Evolutionary conservation across 2,797 vertebrate species (phyloP).

Genomic region (Anguilla obscura): DNA sequence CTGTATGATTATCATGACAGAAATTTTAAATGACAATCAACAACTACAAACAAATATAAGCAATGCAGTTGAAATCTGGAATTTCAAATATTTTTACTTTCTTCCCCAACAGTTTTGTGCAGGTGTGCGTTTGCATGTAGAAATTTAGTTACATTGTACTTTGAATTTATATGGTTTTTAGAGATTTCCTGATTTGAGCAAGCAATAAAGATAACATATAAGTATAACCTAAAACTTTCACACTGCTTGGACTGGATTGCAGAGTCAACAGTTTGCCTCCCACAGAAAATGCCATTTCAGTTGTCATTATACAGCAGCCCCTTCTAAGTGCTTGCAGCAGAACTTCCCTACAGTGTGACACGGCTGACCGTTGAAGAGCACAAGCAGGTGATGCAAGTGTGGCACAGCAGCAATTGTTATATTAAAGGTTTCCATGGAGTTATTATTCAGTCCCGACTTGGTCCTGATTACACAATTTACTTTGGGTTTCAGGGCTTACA

Average conservation of each 20-base stretch:
- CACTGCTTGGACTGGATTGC: not conserved
- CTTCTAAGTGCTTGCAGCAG: not conserved
- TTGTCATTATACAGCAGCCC: not conserved
- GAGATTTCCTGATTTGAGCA: not conserved
- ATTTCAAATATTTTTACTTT: not conserved
- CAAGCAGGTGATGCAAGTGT: not conserved
- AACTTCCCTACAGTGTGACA: constrained; percentile 7
- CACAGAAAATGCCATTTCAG: not conserved
- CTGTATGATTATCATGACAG: not conserved
- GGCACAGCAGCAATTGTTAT: not conserved
- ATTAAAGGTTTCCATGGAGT: constrained; percentile 14
- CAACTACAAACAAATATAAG: not conserved
- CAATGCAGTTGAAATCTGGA: not conserved
- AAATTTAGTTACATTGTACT: not conserved
- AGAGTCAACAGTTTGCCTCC: not conserved
- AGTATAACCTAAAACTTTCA: not conserved
- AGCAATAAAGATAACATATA: not conserved
- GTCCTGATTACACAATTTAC: constrained; percentile 1
- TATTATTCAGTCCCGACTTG: not conserved
- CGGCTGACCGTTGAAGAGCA: not conserved
- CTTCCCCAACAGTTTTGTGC: not conserved
- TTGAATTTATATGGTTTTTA: not conserved
- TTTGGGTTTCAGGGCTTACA: not conserved
- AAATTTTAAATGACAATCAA: too few relatives aligned
- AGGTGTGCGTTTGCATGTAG: not conserved